Conservation (phyloP, 1,140 invertebrate species). For the Zaprionus capensis region DNA sequence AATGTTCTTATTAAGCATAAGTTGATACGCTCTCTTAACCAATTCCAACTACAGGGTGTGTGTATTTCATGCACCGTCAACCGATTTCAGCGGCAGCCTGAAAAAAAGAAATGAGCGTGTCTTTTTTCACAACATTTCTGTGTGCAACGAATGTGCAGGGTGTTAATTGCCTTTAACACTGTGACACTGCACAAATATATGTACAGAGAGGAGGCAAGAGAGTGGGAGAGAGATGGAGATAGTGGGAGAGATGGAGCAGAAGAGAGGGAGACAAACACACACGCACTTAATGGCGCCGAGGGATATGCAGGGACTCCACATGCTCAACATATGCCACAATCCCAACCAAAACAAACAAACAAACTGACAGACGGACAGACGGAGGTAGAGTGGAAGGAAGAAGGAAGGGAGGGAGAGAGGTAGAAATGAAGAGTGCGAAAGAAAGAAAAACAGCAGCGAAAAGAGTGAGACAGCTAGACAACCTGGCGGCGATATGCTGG, state of each 20-base stretch:
- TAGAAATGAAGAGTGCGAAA: conserved; percentile 10
- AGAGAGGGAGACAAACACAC: conserved; percentile 41
- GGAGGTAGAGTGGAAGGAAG: not conserved
- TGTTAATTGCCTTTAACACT: conserved; percentile 76
- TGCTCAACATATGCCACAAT: conserved; percentile 65
- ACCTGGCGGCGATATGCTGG: conserved; percentile 21
- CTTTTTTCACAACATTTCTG: conserved; percentile 10
- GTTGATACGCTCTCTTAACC: not conserved
- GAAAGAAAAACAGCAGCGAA: conserved; percentile 8
- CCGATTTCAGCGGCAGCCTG: conserved; percentile 58
- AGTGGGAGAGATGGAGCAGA: not conserved
- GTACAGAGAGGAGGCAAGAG: conserved; percentile 3
- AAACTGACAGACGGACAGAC: conserved; percentile 40
- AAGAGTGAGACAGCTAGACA: conserved; percentile 25
- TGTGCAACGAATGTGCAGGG: conserved; percentile 33
- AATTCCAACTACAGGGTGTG: conserved; percentile 12
- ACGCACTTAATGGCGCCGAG: conserved; percentile 70
- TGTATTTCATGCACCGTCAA: conserved; percentile 62
- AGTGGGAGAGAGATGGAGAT: not conserved
- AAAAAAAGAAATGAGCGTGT: conserved; percentile 51
- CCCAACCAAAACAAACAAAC: conserved; percentile 46
- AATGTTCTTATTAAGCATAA: not conserved
- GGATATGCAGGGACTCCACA: conserved; percentile 38
- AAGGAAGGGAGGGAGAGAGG: not conserved
- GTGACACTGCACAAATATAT: conserved; percentile 66